Conservation (phyloP, 92 coral and sea anemone genomes). For the Hydrozoanthus gracilis region DNA sequence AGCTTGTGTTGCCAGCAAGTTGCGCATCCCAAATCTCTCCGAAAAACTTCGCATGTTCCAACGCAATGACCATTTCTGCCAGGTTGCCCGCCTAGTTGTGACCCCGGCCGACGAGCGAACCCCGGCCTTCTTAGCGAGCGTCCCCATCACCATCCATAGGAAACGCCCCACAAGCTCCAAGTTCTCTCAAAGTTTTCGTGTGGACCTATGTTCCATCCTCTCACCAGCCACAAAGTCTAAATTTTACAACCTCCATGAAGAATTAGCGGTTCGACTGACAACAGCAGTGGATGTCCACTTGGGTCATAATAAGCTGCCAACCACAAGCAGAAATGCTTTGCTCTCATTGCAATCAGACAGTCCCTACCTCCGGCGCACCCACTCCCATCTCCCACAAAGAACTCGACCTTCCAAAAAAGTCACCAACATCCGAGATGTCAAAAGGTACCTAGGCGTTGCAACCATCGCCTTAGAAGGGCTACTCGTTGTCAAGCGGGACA, state of each 20-base stretch:
- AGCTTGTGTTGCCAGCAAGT: slow-evolving; percentile 17
- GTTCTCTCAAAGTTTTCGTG: not conserved
- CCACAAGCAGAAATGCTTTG: slow-evolving; percentile 23
- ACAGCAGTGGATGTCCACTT: slow-evolving; percentile 24
- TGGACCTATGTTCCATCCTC: slow-evolving; percentile 10
- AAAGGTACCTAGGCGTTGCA: slow-evolving; percentile 38
- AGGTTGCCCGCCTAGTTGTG: too few relatives aligned
- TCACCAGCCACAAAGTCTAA: slow-evolving; percentile 1
- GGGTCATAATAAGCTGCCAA: not conserved
- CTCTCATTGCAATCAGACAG: slow-evolving; percentile 27
- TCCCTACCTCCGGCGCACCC: not conserved
- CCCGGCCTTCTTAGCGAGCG: not conserved
- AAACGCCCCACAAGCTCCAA: too few relatives aligned
- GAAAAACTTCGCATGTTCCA: not conserved
- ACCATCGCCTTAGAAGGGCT: slow-evolving; percentile 52
- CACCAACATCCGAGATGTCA: slow-evolving; percentile 46
- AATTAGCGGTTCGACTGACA: slow-evolving; percentile 27
- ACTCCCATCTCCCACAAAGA: slow-evolving; percentile 50
- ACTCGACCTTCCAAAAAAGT: slow-evolving; percentile 57
- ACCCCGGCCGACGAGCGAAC: too few relatives aligned
- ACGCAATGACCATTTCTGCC: too few relatives aligned
- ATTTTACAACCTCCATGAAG: slow-evolving; percentile 24
- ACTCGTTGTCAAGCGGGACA: not conserved
- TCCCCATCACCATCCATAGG: too few relatives aligned
- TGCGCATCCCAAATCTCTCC: slow-evolving; percentile 19